Conservation (phyloP, 2,113 vertebrate species). For the Pampusana beccarii region DNA sequence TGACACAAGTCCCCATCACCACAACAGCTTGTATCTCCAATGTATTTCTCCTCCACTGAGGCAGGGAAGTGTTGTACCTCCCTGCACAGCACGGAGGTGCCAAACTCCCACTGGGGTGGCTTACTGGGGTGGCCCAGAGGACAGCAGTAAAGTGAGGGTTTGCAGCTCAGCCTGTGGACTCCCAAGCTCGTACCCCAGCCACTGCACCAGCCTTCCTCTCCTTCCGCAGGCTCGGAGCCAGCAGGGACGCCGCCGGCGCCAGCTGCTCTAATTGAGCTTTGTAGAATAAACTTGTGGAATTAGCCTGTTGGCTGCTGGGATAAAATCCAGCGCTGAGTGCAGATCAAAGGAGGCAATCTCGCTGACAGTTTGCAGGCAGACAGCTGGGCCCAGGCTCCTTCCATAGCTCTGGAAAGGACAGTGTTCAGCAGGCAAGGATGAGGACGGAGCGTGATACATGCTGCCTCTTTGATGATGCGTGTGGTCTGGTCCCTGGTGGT, state of each 20-base stretch:
- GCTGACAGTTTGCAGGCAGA: background rate
- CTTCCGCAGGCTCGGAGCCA: slow-evolving; percentile 15
- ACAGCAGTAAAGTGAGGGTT: background rate
- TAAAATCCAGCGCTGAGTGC: slow-evolving; percentile 33
- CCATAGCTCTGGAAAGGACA: background rate
- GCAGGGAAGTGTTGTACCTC: background rate
- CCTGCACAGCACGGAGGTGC: background rate
- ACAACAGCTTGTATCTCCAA: background rate
- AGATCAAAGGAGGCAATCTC: slow-evolving; percentile 40
- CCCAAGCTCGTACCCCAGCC: background rate
- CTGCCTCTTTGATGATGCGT: rapidly evolving
- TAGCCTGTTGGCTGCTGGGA: slow-evolving; percentile 62
- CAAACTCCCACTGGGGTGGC: background rate
- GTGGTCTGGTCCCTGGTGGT: background rate
- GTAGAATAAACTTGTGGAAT: slow-evolving; percentile 61
- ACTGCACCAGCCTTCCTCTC: slow-evolving; percentile 1
- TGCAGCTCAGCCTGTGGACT: background rate
- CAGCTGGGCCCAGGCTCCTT: background rate
- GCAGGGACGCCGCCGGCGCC: slow-evolving; percentile 7
- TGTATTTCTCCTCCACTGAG: background rate
- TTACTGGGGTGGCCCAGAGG: background rate
- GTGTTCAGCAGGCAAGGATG: background rate
- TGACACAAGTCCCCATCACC: background rate
- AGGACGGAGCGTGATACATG: rapidly evolving
- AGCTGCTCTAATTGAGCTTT: slow-evolving; percentile 60